Evolutionary conservation across 1,140 invertebrate species (phyloP).

Genomic region (Drosophila ananassae): DNA sequence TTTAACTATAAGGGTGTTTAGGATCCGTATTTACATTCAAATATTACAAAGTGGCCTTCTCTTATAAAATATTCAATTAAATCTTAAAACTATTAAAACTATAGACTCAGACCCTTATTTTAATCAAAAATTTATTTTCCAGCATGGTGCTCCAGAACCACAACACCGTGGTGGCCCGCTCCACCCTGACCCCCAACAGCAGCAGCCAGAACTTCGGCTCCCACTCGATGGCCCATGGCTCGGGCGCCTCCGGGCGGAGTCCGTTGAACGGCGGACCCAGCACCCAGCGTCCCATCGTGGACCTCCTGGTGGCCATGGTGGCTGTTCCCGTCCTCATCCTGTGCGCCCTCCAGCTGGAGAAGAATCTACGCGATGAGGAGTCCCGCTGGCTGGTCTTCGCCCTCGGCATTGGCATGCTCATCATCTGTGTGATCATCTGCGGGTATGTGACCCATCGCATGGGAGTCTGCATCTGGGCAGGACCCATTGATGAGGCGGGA

Average conservation of each 20-base stretch:
- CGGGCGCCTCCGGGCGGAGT: conserved; percentile 4
- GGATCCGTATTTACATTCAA: too few species aligned
- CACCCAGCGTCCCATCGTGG: conserved; percentile 75
- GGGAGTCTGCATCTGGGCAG: conserved; percentile 83
- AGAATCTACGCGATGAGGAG: conserved; percentile 71
- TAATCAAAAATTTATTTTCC: background rate
- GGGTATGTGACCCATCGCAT: conserved; percentile 83
- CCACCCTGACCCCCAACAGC: conserved; percentile 66
- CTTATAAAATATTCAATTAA: too few species aligned
- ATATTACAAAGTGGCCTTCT: too few species aligned
- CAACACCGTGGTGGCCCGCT: conserved; percentile 75
- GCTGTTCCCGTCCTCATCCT: conserved; percentile 77
- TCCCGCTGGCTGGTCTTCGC: conserved; percentile 80
- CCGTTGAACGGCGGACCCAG: conserved; percentile 41
- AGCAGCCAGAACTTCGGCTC: conserved; percentile 72
- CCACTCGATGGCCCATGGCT: conserved; percentile 19
- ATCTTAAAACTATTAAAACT: too few species aligned
- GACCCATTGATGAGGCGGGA: conserved; percentile 78
- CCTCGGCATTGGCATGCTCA: conserved; percentile 75
- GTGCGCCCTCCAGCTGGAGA: conserved; percentile 79
- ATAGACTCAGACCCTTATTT: background rate
- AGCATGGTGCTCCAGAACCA: conserved; percentile 81
- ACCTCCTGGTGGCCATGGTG: conserved; percentile 78
- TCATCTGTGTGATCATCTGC: conserved; percentile 79
- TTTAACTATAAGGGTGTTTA: too few species aligned